Evolutionary conservation across 2,797 vertebrate genomes (phyloP), one percentile per base, ranked within the genome.

Genomic region (Enteromius radiatus): DNA sequence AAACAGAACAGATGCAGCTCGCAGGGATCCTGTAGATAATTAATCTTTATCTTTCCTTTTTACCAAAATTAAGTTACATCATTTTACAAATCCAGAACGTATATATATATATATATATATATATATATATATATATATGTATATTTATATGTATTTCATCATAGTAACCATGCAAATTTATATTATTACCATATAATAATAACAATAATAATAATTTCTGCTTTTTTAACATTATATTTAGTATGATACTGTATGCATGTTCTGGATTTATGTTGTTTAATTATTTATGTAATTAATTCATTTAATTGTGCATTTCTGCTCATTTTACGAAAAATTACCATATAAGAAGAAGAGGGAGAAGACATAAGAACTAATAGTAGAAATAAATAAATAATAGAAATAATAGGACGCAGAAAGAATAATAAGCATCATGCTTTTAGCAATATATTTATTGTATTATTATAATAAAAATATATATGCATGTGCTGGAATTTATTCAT

Each of bases 1-100:
- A 82, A 68, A 68, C 49, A 69, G 73, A 76, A 75, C 69, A 64
- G 15, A 64, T 75, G 36, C 5, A 31, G 47, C 61, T 67, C 19
- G 0, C 23, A 41, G 23, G 33, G 33, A 54, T 75, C 36, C 12
- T 56, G 64, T 45, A 43, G 23, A 67, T 76, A 82, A 67, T 76
- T 76, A 23, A 54, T 14, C 23, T 28, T 8, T 67, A 17, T 67
- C 28, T 43, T 52, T 82, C 15, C 19, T 8, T 47, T 38, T 64
- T n/a, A 26, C 28, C 28, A 28, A 41, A 47, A 23, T 5, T 23
- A 63, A 49, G 49, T 38, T 38, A 49, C 17, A 49, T 45, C 3
- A 45, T 49, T 49, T 19, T 49, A 19, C 47, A 49, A 19, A 49
- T 19, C 17, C 47, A 6, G 43, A 45, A 14, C 3, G 3, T 45